Evolutionary conservation across 2,888 invertebrate genomes (phyloP).

Genomic region (Eupeodes luniger): DNA sequence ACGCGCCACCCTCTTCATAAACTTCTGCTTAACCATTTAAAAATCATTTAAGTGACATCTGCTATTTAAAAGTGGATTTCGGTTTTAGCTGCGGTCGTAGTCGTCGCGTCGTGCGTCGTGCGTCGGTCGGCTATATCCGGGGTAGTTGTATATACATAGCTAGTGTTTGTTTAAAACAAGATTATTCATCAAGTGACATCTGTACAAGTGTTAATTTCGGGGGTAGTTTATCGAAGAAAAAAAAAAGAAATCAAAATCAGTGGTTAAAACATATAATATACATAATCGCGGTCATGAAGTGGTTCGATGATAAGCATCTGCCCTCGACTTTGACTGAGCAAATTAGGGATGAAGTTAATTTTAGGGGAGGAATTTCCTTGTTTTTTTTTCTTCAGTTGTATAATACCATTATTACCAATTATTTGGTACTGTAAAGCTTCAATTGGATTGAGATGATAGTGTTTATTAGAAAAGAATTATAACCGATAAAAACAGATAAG

Average conservation of each 20-base stretch:
- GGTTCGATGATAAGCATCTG: slow-evolving; percentile 69
- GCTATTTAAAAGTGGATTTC: slow-evolving; percentile 62
- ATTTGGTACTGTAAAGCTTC: slow-evolving; percentile 36
- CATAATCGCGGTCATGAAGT: slow-evolving; percentile 18
- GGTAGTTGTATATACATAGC: not conserved
- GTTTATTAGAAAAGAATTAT: slow-evolving; percentile 58
- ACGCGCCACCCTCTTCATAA: slow-evolving; percentile 46
- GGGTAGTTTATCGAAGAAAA: slow-evolving; percentile 16
- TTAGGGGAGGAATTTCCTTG: slow-evolving; percentile 38
- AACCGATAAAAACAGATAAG: slow-evolving; percentile 57
- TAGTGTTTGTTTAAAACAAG: slow-evolving; percentile 60
- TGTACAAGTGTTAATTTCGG: slow-evolving; percentile 67
- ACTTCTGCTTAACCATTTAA: slow-evolving; percentile 53
- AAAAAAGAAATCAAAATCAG: slow-evolving; percentile 6
- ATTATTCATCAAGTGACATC: slow-evolving; percentile 70
- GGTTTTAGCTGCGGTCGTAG: not conserved
- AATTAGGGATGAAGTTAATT: slow-evolving; percentile 72
- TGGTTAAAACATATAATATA: not conserved
- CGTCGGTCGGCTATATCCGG: not conserved
- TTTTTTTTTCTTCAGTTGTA: not conserved
- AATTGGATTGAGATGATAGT: slow-evolving; percentile 52
- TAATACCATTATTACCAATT: slow-evolving; percentile 45
- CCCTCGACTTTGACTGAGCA: slow-evolving; percentile 46
- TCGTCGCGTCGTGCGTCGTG: no score
- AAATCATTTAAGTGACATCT: slow-evolving; percentile 74